phyloP scores from a whole-genome alignment of 2,888 invertebrate species.

The Ennomos erosarius region DNA sequence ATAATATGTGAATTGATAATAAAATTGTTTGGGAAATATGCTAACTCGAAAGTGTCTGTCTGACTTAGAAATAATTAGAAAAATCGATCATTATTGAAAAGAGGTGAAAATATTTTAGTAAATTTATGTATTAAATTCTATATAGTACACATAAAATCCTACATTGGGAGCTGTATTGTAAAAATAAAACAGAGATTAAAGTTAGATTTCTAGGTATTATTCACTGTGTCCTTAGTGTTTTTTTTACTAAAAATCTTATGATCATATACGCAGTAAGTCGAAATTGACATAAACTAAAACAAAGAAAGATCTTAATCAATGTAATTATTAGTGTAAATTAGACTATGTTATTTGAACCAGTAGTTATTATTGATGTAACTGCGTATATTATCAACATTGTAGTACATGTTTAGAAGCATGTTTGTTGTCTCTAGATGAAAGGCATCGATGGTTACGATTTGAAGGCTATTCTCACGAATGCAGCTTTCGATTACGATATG shows the following conservation, averaged over 20 bases:
- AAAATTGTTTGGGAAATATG: constrained; percentile 11
- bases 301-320: not conserved
- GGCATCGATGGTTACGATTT: constrained; percentile 43
- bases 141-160: constrained; percentile 5
- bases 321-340: no score
- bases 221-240: constrained; percentile 14
- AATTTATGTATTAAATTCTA: not conserved
- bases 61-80: constrained; percentile 39
- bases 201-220: constrained; percentile 32
- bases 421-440: constrained; percentile 72
- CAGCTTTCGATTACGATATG: not conserved
- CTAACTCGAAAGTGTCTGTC: constrained; percentile 48
- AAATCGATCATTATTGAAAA: not conserved
- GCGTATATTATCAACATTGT: constrained; percentile 55
- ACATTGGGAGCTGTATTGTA: constrained; percentile 40
- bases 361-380: constrained; percentile 36
- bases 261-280: constrained; percentile 28
- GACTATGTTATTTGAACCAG: not conserved
- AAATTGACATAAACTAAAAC: not conserved
- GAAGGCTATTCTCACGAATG: not conserved
- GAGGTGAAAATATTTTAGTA: not conserved
- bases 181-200: constrained; percentile 37
- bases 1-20: constrained; percentile 5
- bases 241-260: constrained; percentile 1
- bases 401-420: constrained; percentile 78